Base-by-base conservation (phyloP, 2,888 invertebrate genomes). In the Xestia c-nigrum region DNA sequence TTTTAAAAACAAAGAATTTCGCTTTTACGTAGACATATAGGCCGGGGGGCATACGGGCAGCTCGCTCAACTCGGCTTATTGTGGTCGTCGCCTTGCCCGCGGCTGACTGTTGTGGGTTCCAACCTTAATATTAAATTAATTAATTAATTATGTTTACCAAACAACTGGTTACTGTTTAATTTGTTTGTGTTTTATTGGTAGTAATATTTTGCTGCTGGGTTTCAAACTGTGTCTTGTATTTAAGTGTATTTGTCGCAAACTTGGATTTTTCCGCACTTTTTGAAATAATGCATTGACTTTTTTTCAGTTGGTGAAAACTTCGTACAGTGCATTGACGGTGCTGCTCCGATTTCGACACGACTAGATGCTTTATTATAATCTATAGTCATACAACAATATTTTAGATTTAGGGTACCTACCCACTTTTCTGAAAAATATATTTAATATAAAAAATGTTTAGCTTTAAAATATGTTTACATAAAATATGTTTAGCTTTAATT, bases 301-400 rank as follows among this genome's bases (percentile, higher is more conserved):
- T 75, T 85, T 95, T 95, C 94, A 96, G 96, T 90, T 96, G 85
- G 92, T 96, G 86, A 96, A 96, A 88, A 94, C 95, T 2, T 95
- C 96, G 0, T 96, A 96, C 90, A 95, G 94, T 68, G 95, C 95
- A 12, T 89, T 96, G 12, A 95, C 96, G 57, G 91, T 96, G 5
- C 81, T 96, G n/a, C 93, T 96, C 6, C 90, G 94, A 47, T 92
- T 95, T 74, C 87, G 88, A 61, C 87, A 88, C 31, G 74, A 82
- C 24, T 86, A 87, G 50, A 78, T 55, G 5, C 3, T 46, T 16
- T 3, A 59, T 57, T 16, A 59, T 59, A 31, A 59, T 59, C 16
- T 59, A 59, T 31, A 59, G 31, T 14, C 16, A 57, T 7, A 7
- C 6, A 24, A 57, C 24, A 14, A 14, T 31, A 59, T 59, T 31